These are phyloP conservation scores for Theonella swinhoei DNA, from an alignment of 37 sponge, comb jelly and placozoan genomes.

Conservation along the genomic window DNA sequence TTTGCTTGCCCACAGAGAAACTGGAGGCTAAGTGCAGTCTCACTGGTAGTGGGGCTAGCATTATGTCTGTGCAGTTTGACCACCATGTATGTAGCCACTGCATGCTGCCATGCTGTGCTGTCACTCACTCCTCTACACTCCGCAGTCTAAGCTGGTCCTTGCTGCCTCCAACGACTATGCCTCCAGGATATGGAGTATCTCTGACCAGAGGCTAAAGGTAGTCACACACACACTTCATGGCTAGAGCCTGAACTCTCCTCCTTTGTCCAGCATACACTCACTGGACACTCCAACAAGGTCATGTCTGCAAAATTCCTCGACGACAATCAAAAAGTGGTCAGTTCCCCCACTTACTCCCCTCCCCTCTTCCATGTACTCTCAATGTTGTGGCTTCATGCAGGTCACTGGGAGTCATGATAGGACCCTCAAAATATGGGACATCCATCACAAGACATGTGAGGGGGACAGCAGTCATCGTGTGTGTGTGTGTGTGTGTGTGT, in stretches of 20 bases:
- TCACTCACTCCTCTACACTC: background rate
- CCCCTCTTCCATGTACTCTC: too few relatives aligned
- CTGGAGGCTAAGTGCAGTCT: conserved; percentile 53
- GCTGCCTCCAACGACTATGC: conserved; percentile 85
- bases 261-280: conserved; percentile 70
- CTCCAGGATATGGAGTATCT: conserved; percentile 79
- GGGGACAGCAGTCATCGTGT: too few relatives aligned
- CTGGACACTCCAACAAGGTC: conserved; percentile 86
- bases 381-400: too few relatives aligned
- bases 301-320: conserved; percentile 86
- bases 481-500: too few relatives aligned
- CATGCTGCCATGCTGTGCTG: background rate
- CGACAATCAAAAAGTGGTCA: conserved; percentile 78
- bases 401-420: conserved; percentile 95
- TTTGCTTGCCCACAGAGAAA: conserved; percentile 38
- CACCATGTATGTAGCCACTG: conserved; percentile 48
- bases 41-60: conserved; percentile 76
- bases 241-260: background rate
- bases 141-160: conserved; percentile 69
- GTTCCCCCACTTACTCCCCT: conserved; percentile 15
- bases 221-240: background rate
- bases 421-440: conserved; percentile 96
- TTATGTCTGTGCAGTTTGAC: conserved; percentile 94
- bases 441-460: conserved; percentile 77
- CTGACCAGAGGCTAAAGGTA: conserved; percentile 72